These are phyloP conservation scores for Larimichthys polyactis DNA, from an alignment of 2,113 vertebrate species.

Conservation along the genomic window DNA sequence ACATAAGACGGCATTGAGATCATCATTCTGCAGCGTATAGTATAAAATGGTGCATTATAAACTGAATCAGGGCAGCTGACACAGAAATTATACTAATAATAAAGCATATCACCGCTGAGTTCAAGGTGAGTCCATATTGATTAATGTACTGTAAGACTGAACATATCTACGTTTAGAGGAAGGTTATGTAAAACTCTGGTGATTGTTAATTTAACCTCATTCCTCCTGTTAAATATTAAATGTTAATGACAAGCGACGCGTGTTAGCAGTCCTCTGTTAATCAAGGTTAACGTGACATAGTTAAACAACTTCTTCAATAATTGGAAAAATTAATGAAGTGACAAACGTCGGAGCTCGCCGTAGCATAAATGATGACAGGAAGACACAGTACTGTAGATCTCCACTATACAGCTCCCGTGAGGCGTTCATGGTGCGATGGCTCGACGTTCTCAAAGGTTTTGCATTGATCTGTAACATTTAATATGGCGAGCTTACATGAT, in stretches of 20 bases:
- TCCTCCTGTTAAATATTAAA: conserved; percentile 24
- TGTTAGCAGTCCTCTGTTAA: not conserved
- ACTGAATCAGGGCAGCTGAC: not conserved
- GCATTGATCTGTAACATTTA: no score
- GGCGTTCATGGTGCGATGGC: not conserved
- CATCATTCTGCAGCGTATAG: no score
- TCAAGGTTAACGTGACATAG: conserved; percentile 20
- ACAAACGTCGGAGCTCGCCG: not conserved
- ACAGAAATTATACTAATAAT: not conserved
- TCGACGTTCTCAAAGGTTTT: not conserved
- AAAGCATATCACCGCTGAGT: not conserved
- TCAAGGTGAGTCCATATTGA: not conserved
- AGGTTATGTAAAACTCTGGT: not conserved
- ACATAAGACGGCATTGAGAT: no score
- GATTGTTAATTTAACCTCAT: conserved; percentile 32
- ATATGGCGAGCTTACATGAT: no score
- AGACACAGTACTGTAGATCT: not conserved
- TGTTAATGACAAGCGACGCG: not conserved
- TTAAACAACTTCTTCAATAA: conserved; percentile 21
- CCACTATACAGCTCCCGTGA: conserved; percentile 2
- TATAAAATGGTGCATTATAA: no score
- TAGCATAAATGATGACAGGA: conserved; percentile 4
- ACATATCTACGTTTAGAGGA: not conserved
- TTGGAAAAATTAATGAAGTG: conserved; percentile 43
- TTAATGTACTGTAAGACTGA: not conserved